Conservation (phyloP, 2,797 vertebrate genomes). For the Nyctalus aviator region DNA sequence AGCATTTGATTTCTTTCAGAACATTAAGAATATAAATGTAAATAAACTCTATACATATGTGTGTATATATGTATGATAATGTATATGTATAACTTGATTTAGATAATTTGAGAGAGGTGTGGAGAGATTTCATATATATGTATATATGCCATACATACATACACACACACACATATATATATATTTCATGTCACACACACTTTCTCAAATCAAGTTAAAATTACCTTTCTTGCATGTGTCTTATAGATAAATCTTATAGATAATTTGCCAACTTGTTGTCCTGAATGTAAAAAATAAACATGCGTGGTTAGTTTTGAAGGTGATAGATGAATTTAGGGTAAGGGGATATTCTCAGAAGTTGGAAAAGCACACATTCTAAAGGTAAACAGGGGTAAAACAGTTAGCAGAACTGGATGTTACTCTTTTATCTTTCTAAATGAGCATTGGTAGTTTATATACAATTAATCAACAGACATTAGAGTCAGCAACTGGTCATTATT, state of each 20-base stretch:
- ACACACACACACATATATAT: background rate
- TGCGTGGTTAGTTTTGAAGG: slow-evolving; percentile 5
- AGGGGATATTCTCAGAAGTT: background rate
- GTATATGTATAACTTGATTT: slow-evolving; percentile 25
- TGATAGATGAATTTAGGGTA: slow-evolving; percentile 19
- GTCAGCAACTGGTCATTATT: background rate
- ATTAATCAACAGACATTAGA: background rate
- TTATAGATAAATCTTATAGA: background rate
- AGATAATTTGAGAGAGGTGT: slow-evolving; percentile 2
- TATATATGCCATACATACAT: background rate
- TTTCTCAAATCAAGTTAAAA: slow-evolving; percentile 49
- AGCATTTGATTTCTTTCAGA: slow-evolving; percentile 54
- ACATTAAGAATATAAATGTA: slow-evolving; percentile 60
- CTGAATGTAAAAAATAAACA: slow-evolving; percentile 28
- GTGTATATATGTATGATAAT: background rate
- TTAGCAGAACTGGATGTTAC: background rate
- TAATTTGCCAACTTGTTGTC: background rate
- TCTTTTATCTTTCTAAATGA: slow-evolving; percentile 40
- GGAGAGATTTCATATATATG: background rate
- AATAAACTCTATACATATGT: slow-evolving; percentile 17
- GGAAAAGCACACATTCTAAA: slow-evolving; percentile 35
- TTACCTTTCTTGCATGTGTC: background rate
- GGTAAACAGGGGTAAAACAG: background rate
- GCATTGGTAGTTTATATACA: slow-evolving; percentile 13
- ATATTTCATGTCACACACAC: background rate